Percentiles rank a stretch among this genome's conserved stretches.
Evolutionary conservation across 2,113 vertebrate genomes (phyloP).

Genomic region (Pituophis catenifer): DNA sequence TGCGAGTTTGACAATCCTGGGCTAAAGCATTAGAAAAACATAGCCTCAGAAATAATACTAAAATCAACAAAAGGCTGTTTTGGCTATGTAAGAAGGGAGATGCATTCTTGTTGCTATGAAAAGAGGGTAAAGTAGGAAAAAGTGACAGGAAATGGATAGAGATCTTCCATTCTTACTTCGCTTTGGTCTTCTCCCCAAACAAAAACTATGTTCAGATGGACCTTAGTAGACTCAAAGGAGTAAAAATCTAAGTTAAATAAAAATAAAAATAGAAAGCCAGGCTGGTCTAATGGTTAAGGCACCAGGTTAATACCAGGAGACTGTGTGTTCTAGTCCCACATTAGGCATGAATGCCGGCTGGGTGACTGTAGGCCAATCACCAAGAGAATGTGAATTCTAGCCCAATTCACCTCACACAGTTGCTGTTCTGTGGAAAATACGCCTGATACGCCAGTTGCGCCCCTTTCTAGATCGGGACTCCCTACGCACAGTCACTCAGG

Average conservation of each 20-base stretch:
- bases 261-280: background rate
- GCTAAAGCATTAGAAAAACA: background rate
- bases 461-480: no score
- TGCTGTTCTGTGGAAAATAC: background rate
- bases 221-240: background rate
- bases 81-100: background rate
- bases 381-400: background rate
- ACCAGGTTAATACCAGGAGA: no score
- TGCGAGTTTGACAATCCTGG: no score
- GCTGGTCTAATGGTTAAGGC: no score
- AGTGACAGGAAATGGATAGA: background rate
- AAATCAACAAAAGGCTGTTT: no score
- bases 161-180: background rate
- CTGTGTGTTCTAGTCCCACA: background rate
- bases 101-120: background rate
- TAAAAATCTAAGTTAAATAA: background rate
- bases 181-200: background rate
- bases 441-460: no score
- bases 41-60: background rate
- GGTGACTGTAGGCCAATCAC: background rate
- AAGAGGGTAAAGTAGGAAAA: background rate
- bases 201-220: background rate
- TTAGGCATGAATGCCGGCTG: background rate
- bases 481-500: no score
- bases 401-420: background rate